Base-by-base conservation (phyloP, 2,888 invertebrate species). In the Deilephila elpenor region DNA sequence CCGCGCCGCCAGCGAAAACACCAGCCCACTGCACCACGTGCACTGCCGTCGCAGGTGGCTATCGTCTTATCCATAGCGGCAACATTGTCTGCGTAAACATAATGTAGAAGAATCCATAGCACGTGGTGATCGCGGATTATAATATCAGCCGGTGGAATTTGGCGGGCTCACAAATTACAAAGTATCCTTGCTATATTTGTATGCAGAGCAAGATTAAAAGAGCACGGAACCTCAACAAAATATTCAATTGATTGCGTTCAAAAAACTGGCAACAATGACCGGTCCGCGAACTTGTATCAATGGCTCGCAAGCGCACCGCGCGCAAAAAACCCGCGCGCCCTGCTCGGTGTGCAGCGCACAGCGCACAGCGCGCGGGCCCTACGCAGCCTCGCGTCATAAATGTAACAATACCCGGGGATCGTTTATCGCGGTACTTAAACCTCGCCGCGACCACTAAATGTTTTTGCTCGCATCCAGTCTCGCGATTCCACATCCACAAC, bases 391-490 rank as follows among this genome's bases (percentile, higher is more conserved):
- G 53, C 71, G 59, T 32, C 20, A 37, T 20, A 44, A 20, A 64
- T 20, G 64, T n/a, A 44, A 64, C 44, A 64, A 64, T 37, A 64
- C 64, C 64, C 32, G 44, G 37, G 37, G 71, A 59, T 71, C 59
- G 56, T 59, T 59, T 59, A 70, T 59, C 71, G 56, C 71, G 25
- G 71, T 71, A 71, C 32, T 71, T 71, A 59, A 70, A 56, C 71
- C 59, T 34, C 34, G 34, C 71, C 19, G 32, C 62, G 32, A 37
- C 64, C 64, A 64, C 64, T 44, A 37, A 37, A 44, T 37, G 64
- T 64, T 64, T 44, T 64, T 64, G 64, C 64, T 37, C 37, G 6
- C 56, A n/a, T 56, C 56, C n/a, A 17, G 19, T 17, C n/a, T 56
- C 61, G 61, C 11, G 60, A 64, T 20, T 44, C n/a, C 64, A 37